A percentile compares a stretch with the other conserved stretches of the same genome.
phyloP scores from a whole-genome alignment of 37 sponge, comb jelly and placozoan genomes.

The Hormiphora californensis region DNA sequence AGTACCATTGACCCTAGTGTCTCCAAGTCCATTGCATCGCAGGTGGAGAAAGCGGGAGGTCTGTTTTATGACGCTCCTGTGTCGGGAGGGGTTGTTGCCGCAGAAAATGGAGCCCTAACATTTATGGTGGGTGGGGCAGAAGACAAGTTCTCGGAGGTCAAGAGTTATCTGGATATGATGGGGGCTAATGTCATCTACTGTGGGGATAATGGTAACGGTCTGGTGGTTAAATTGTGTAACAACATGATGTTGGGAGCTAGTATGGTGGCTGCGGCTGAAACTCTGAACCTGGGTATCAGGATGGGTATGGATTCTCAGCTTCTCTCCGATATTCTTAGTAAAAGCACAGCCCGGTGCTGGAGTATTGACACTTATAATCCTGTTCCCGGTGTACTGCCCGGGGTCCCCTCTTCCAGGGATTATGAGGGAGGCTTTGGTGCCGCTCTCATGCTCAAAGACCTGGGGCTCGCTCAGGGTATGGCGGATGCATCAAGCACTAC shows the following conservation, averaged over 20 bases:
- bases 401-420: constrained; percentile 77
- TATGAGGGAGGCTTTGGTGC: constrained; percentile 96
- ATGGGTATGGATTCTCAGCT: constrained; percentile 86
- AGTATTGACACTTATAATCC: constrained; percentile 85
- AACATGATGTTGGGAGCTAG: constrained; percentile 91
- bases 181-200: constrained; percentile 92
- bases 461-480: constrained; percentile 73
- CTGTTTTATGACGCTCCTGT: constrained; percentile 89
- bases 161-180: constrained; percentile 78
- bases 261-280: constrained; percentile 92
- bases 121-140: constrained; percentile 92
- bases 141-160: constrained; percentile 66
- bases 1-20: constrained; percentile 83
- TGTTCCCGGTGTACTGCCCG: constrained; percentile 90
- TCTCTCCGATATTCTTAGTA: constrained; percentile 72
- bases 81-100: constrained; percentile 95
- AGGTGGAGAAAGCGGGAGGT: constrained; percentile 57
- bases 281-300: constrained; percentile 82
- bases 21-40: constrained; percentile 58
- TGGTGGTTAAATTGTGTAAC: constrained; percentile 88
- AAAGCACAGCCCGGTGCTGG: constrained; percentile 89
- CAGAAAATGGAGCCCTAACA: constrained; percentile 73
- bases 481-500: constrained; percentile 55
- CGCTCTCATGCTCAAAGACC: constrained; percentile 87
- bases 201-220: constrained; percentile 71